These are phyloP conservation scores for Macropodus opercularis DNA, from an alignment of 2,797 vertebrate genomes.

Conservation along the genomic window DNA sequence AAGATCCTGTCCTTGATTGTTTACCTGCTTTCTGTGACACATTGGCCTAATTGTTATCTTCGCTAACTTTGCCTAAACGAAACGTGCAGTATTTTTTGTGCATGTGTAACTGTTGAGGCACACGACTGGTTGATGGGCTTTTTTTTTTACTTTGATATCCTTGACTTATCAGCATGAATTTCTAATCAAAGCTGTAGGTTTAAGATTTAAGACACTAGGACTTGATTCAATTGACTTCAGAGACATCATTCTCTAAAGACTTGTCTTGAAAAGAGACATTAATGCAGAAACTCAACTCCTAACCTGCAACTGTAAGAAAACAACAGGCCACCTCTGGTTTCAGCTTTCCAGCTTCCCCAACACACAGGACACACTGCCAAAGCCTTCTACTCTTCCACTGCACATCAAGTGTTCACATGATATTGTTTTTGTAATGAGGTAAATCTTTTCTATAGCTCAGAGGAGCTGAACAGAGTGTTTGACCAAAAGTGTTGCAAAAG, in stretches of 20 bases:
- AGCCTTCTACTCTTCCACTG: not conserved
- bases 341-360: constrained; percentile 6
- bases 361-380: not conserved
- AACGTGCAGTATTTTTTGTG: no score
- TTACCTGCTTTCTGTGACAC: not conserved
- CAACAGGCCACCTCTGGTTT: not conserved
- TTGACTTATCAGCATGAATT: no score
- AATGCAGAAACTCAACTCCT: no score
- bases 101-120: no score
- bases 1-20: not conserved
- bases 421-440: constrained; percentile 34
- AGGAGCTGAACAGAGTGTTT: constrained; percentile 9
- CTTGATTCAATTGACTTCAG: no score
- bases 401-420: constrained; percentile 23
- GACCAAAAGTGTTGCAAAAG: constrained; percentile 21
- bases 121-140: not conserved
- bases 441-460: constrained; percentile 15
- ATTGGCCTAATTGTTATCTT: not conserved
- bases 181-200: no score
- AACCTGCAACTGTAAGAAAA: no score
- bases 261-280: no score
- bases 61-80: not conserved
- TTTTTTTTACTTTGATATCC: no score
- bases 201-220: no score
- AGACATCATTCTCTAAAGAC: no score